A percentile compares a stretch with the other conserved stretches of the same genome.
phyloP scores from a whole-genome alignment of 2,797 vertebrate genomes.

The Falco novaeseelandiae region DNA sequence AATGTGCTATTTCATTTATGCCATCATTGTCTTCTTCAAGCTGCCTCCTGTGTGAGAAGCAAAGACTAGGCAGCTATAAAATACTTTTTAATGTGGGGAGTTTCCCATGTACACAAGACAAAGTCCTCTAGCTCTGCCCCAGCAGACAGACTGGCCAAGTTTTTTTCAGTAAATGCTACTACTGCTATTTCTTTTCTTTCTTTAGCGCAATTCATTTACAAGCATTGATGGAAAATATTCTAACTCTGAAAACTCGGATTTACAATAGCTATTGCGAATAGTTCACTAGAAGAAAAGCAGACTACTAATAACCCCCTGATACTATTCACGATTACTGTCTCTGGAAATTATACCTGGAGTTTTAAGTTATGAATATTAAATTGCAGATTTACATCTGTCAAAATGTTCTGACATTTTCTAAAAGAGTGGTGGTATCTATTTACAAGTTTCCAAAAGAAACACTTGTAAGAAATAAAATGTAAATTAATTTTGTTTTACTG shows the following conservation, averaged over 20 bases:
- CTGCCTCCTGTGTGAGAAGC: background rate
- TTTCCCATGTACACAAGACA: background rate
- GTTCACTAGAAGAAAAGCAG: background rate
- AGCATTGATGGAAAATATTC: background rate
- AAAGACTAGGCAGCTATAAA: background rate
- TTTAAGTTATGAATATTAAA: background rate
- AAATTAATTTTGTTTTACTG: background rate
- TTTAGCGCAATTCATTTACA: background rate
- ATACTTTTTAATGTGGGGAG: background rate
- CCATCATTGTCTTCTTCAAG: background rate
- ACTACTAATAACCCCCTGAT: background rate
- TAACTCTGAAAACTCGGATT: background rate
- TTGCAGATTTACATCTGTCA: background rate
- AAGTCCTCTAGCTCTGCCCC: background rate
- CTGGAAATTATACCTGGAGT: background rate
- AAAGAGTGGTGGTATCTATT: background rate
- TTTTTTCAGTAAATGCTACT: background rate
- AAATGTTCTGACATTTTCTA: background rate
- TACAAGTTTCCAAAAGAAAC: background rate
- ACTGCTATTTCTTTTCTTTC: background rate
- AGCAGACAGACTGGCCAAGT: background rate
- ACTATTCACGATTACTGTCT: background rate
- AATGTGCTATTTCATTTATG: background rate
- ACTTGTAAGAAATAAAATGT: background rate
- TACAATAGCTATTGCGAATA: background rate